Evolutionary conservation across 2,797 vertebrate genomes (phyloP).

Genomic region (Petrocephalus schoutedeni): DNA sequence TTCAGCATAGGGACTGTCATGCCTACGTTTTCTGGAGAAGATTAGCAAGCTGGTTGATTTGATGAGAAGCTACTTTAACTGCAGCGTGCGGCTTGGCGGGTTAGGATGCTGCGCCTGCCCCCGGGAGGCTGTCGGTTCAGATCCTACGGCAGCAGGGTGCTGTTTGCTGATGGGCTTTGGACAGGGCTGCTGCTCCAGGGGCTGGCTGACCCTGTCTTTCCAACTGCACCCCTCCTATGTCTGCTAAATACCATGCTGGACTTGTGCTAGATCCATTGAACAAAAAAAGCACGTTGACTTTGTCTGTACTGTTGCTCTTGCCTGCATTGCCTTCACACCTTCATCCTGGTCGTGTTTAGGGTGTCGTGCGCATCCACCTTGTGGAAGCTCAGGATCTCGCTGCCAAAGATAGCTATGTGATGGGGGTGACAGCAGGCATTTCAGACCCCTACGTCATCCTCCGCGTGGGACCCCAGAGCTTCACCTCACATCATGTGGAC

Average conservation of each 20-base stretch:
- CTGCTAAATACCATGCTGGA: not conserved
- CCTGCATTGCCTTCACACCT: not conserved
- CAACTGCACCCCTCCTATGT: not conserved
- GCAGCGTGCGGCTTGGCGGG: not conserved
- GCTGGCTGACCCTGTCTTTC: not conserved
- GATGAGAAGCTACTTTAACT: slow-evolving; percentile 13
- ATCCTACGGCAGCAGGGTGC: not conserved
- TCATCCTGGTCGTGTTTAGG: slow-evolving; percentile 51
- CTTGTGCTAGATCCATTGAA: not conserved
- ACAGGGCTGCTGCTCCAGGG: not conserved
- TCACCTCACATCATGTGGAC: slow-evolving; percentile 79
- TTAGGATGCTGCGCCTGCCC: not conserved
- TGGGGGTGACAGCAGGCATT: slow-evolving; percentile 81
- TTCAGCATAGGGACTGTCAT: slow-evolving; percentile 29
- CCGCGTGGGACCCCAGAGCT: slow-evolving; percentile 83
- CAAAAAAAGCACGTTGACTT: not conserved
- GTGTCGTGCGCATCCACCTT: slow-evolving; percentile 83
- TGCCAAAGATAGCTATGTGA: slow-evolving; percentile 84
- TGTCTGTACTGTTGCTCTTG: not conserved
- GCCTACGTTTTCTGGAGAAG: slow-evolving; percentile 21
- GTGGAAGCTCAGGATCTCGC: slow-evolving; percentile 74
- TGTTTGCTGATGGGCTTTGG: not conserved
- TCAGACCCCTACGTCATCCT: slow-evolving; percentile 86
- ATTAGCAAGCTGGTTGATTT: not conserved
- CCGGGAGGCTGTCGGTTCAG: not conserved